Evolutionary conservation across 2,797 vertebrate species (phyloP), one percentile per base, ranked within the genome.

Genomic region (Enteromius afrohamiltoni): DNA sequence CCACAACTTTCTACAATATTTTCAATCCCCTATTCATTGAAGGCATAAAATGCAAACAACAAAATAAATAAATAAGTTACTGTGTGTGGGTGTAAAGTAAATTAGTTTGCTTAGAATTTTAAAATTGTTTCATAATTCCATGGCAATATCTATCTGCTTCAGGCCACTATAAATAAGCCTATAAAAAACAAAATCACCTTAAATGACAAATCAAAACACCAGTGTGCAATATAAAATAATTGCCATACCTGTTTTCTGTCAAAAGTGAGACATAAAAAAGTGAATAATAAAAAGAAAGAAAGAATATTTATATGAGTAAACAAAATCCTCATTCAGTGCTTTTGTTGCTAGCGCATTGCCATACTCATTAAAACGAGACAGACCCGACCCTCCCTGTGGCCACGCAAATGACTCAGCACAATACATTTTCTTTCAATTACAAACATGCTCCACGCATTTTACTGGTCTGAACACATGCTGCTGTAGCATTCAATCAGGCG

Each of bases 301-400:
- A 40, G 47, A 51, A 21, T 45, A 17, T 69, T 75, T 69, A 69
- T 60, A 65, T 58, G 58, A 26, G 62, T 77, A 69, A 80, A 85
- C 71, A 83, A 58, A 78, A 78, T 47, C n/a, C 65, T 70, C 62
- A 83, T 76, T 83, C 73, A 29, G 75, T 34, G 26, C 17, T n/a
- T 19, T 26, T 19, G 14, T 62, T 83, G 34, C 53, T 62, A 6
- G 14, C 31, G 5, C 29, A 26, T 71, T 45, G 55, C 75, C 45
- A 78, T 77, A 65, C 74, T 82, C 73, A 82, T 85, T 85, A 78
- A 82, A 82, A 78, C 4, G 37, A 83, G 81, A 77, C 53, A 34
- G 65, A 69, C 37, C 5, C 6, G 14, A 29, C 10, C 60, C 67
- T 31, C 75, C 84, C 79, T 37, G 10, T 78, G 79, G 84, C 67